phyloP scores from a whole-genome alignment of 2,888 invertebrate species.

The Clusia tigrina region DNA sequence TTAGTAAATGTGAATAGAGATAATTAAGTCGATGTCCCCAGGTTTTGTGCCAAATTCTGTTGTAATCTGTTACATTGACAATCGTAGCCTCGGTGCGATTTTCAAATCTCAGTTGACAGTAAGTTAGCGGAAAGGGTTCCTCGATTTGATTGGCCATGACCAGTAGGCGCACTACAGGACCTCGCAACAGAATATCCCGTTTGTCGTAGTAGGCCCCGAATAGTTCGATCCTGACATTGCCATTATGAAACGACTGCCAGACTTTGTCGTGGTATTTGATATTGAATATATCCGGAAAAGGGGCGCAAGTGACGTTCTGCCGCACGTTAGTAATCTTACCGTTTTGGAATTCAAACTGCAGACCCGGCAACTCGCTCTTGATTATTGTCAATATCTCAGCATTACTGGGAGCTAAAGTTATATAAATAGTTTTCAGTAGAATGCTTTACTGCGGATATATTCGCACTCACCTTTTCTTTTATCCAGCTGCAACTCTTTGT shows the following conservation, averaged over 20 bases:
- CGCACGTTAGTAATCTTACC: too few relatives aligned
- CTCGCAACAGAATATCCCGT: conserved; percentile 75
- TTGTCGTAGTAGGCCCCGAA: conserved; percentile 89
- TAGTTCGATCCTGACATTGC: conserved; percentile 83
- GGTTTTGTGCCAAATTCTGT: conserved; percentile 88
- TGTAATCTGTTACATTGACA: conserved; percentile 82
- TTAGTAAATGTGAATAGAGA: conserved; percentile 85
- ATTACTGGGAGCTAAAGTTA: neutral
- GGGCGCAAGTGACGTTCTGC: conserved; percentile 78
- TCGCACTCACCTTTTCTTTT: too few relatives aligned
- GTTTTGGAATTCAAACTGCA: conserved; percentile 66
- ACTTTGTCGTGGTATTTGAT: conserved; percentile 91
- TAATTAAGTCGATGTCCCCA: conserved; percentile 89
- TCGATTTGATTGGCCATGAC: conserved; percentile 87
- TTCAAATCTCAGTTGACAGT: conserved; percentile 89
- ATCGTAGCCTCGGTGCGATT: conserved; percentile 78
- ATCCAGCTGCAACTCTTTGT: too few relatives aligned
- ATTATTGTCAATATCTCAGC: neutral
- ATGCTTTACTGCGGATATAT: too few relatives aligned
- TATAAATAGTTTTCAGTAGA: too few relatives aligned
- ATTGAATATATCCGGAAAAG: conserved; percentile 83
- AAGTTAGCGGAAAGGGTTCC: conserved; percentile 68
- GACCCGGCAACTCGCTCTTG: neutral
- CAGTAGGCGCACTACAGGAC: conserved; percentile 82
- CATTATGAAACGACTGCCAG: conserved; percentile 83